Conservation (phyloP, 1,140 invertebrate genomes). For the Apolygus lucorum region DNA sequence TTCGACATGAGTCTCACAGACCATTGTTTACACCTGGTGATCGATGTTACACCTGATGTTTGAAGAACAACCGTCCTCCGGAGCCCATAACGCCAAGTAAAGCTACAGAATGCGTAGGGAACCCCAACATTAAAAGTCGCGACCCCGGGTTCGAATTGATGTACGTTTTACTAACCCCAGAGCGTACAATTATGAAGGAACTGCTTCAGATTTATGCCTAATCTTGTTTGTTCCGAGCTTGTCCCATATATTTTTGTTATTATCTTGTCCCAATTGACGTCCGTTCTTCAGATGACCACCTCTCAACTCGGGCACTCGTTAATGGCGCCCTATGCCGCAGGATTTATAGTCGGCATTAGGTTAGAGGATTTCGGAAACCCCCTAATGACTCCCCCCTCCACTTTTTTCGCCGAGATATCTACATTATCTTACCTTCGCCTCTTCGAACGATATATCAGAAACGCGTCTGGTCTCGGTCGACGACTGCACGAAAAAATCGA, state of each 20-base stretch:
- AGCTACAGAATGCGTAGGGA: not conserved
- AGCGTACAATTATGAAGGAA: not conserved
- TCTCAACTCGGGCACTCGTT: conserved; percentile 3
- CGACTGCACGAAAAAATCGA: no score
- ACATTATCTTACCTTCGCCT: not conserved
- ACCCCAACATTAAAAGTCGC: not conserved
- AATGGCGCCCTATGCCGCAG: not conserved
- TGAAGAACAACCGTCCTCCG: no score
- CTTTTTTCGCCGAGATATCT: not conserved
- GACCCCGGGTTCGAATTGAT: not conserved
- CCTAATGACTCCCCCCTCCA: conserved; percentile 3
- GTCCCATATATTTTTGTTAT: conserved; percentile 13
- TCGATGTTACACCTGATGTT: no score
- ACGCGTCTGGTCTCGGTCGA: no score
- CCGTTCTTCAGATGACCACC: not conserved
- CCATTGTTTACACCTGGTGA: no score
- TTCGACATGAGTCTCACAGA: no score
- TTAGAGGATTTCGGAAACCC: conserved; percentile 6
- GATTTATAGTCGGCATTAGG: conserved; percentile 12
- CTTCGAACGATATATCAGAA: conserved; percentile 4
- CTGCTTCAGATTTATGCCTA: not conserved
- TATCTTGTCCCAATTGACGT: conserved; percentile 9
- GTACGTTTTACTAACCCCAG: not conserved
- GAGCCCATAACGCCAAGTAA: not conserved
- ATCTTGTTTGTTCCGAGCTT: conserved; percentile 9